phyloP scores from a whole-genome alignment of 2,888 invertebrate genomes.

The Heterodera filipjevi region DNA sequence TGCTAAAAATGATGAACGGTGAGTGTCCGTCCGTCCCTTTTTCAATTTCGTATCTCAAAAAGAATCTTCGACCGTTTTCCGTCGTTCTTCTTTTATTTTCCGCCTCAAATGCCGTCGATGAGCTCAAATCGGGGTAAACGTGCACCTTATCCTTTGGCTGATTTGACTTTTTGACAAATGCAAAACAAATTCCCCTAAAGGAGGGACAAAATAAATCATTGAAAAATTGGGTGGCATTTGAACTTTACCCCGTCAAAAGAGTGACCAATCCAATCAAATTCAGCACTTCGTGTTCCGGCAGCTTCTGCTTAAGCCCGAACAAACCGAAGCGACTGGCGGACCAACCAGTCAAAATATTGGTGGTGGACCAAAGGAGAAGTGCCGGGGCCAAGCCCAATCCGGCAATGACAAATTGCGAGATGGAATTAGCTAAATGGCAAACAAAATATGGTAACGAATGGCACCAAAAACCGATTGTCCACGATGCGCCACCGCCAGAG shows the following conservation, averaged over 20 bases:
- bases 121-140: slow-evolving; percentile 13
- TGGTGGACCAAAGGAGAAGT: slow-evolving; percentile 67
- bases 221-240: background rate
- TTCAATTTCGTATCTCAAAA: background rate
- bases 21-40: background rate
- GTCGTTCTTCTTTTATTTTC: too few species aligned
- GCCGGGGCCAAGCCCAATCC: slow-evolving; percentile 62
- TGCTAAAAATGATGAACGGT: background rate
- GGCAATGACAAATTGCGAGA: slow-evolving; percentile 65
- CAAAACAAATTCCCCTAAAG: slow-evolving; percentile 37
- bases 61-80: background rate
- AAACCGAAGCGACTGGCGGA: slow-evolving; percentile 65
- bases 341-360: slow-evolving; percentile 68
- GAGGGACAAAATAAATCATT: background rate
- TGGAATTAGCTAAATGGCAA: slow-evolving; percentile 35
- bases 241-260: slow-evolving; percentile 34
- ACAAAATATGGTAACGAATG: background rate
- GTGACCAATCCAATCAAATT: slow-evolving; percentile 37
- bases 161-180: slow-evolving; percentile 34
- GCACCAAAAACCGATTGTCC: slow-evolving; percentile 66
- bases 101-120: background rate
- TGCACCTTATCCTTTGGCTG: slow-evolving; percentile 13
- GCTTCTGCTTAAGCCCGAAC: slow-evolving; percentile 51
- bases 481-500: slow-evolving; percentile 68
- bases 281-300: slow-evolving; percentile 35